Evolutionary conservation across 2,113 vertebrate genomes (phyloP), one percentile per base, ranked within the genome.

Genomic region (Hypomesus transpacificus): DNA sequence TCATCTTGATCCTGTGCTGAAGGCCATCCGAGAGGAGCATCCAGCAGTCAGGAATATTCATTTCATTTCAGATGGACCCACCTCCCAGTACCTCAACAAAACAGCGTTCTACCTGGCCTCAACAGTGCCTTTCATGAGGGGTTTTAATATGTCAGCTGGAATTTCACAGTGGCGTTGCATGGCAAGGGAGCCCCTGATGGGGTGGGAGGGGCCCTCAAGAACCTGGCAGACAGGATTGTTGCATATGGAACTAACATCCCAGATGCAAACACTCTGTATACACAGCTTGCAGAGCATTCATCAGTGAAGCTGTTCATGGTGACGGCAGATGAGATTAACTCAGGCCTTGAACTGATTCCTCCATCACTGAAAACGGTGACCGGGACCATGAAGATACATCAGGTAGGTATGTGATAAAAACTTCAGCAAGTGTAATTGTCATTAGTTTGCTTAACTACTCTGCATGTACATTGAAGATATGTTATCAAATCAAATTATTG

Each of bases 21-120:
- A 57, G 28, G 66, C 28, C 59, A 81, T 70, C 56, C 2, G 51
- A 73, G 66, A 63, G 14, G 28, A 75, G 31, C 22, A 69, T 73
- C 73, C 73, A 73, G 56, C 66, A 67, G 63, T 28, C 66, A 50
- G 50, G 14, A 46, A 70, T 24, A 68, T 77, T 16, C 68, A 78
- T 52, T 81, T 84, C 16, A 75, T 77, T 13, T 79, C 74, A 76
- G 76, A 75, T 68, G 74, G 74, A n/a, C 76, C 66, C 13, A 79
- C 71, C 51, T 79, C 76, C 26, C 76, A 81, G 18, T 84, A 81
- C 17, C 7, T 18, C 2, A 75, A 81, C 18, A 77, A 34, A 72
- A 69, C 14, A 2, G 59, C 9, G 8, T 76, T 71, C 31, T 79
- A 78, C 28, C 22, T 73, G 24, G 68, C 66, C 14, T 76, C 71